Base-by-base conservation (phyloP, 2,797 vertebrate species). In the Tragelaphus eurycerus region DNA sequence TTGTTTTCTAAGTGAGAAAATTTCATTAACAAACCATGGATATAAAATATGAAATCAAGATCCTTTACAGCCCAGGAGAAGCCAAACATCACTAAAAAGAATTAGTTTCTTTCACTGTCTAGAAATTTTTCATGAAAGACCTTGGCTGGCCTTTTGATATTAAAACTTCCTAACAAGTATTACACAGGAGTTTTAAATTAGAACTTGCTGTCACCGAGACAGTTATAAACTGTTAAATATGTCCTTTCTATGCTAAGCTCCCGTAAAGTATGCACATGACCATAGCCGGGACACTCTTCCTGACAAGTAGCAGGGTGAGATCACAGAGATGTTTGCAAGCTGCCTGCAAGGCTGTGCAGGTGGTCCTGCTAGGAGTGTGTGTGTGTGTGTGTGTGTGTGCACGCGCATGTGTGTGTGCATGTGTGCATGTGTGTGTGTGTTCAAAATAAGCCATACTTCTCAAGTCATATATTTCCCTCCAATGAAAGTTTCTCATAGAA, bases 111-210 rank as follows among this genome's bases (percentile, higher is more conserved):
- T 98, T 98, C 98, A 98, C 98, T 99, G 98, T 99, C 98, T 98
- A 98, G 98, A 99, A 99, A 98, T 99, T 98, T 99, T 98, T 99
- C 98, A 98, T 98, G 98, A 98, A 98, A 98, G 98, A 99, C 98
- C 99, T 99, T 99, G 98, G 98, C 98, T 99, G 99, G 98, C 99
- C 98, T 99, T 98, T 98, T 98, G 98, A 98, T 98, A 99, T 99
- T 99, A 99, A 99, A 99, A 99, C 98, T 98, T 99, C 98, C 99
- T 98, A 99, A 99, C 98, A 98, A 99, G 98, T 98, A 98, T 98
- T 98, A 98, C 98, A 99, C 98, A 98, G 98, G 98, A 98, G 98
- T 99, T 98, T 99, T 98, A 98, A 99, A 99, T 99, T 99, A 99
- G 98, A 99, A 98, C 98, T 98, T 94, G 98, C 98, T 99, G 98